These are phyloP conservation scores for Carettochelys insculpta DNA, from an alignment of 2,113 vertebrate species.

Conservation along the genomic window DNA sequence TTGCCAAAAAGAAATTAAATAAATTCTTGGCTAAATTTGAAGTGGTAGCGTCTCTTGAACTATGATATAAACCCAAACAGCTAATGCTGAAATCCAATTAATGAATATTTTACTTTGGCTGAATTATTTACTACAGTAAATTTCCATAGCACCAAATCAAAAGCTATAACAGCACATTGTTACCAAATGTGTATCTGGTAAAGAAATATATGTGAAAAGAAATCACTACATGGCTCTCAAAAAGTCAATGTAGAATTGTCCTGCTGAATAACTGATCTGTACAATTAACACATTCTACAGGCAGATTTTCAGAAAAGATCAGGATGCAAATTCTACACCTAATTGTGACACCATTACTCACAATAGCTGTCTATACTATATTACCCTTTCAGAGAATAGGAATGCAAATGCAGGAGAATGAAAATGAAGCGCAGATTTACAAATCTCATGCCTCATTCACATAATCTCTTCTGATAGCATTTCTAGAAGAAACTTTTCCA, in stretches of 20 bases:
- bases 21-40: no score
- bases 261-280: not conserved
- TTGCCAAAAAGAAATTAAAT: no score
- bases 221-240: not conserved
- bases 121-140: not conserved
- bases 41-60: not conserved
- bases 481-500: no score
- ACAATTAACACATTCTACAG: fast-evolving
- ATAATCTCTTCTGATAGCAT: no score
- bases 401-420: no score
- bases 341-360: not conserved
- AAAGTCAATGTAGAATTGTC: fast-evolving
- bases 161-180: not conserved
- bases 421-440: no score
- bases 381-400: no score
- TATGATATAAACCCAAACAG: not conserved
- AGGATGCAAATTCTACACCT: not conserved
- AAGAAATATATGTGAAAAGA: not conserved
- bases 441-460: no score
- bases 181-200: not conserved
- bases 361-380: no score
- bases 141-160: not conserved
- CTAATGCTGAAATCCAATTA: not conserved
- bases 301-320: not conserved
- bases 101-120: not conserved